phyloP scores from a whole-genome alignment of 1,140 invertebrate species.

The Agrypnia vestita region DNA sequence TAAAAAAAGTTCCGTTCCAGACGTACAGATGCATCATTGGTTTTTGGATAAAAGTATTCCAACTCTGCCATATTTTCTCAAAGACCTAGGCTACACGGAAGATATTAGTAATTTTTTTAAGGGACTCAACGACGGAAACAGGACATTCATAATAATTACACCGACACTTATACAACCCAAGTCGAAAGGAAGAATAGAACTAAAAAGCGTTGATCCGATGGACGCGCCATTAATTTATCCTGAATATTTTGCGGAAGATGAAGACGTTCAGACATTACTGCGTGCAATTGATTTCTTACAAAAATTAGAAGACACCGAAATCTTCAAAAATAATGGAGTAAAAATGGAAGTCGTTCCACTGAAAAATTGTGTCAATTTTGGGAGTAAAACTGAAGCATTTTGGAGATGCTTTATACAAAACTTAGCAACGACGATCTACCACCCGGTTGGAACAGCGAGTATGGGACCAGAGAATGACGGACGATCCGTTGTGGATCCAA shows the following conservation, averaged over 20 bases:
- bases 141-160: slow-evolving; percentile 66
- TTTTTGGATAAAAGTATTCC: background rate
- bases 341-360: slow-evolving; percentile 66
- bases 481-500: slow-evolving; percentile 65
- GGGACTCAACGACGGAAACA: slow-evolving; percentile 63
- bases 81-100: slow-evolving; percentile 41
- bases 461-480: slow-evolving; percentile 68
- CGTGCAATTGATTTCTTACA: slow-evolving; percentile 73
- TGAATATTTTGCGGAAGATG: slow-evolving; percentile 75
- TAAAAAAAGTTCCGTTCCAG: slow-evolving; percentile 36
- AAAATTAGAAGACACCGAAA: slow-evolving; percentile 69
- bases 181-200: slow-evolving; percentile 75
- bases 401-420: slow-evolving; percentile 66
- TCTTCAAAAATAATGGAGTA: slow-evolving; percentile 66
- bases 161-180: slow-evolving; percentile 73
- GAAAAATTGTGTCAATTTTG: slow-evolving; percentile 65
- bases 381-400: slow-evolving; percentile 69
- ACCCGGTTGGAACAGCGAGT: slow-evolving; percentile 71
- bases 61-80: background rate
- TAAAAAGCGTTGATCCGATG: slow-evolving; percentile 74
- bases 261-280: slow-evolving; percentile 73
- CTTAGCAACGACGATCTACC: slow-evolving; percentile 64
- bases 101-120: background rate
- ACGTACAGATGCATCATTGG: slow-evolving; percentile 52
- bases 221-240: slow-evolving; percentile 79